Evolutionary conservation across 2,888 invertebrate species (phyloP).

Genomic region (Rambutsinella grinnellia): DNA sequence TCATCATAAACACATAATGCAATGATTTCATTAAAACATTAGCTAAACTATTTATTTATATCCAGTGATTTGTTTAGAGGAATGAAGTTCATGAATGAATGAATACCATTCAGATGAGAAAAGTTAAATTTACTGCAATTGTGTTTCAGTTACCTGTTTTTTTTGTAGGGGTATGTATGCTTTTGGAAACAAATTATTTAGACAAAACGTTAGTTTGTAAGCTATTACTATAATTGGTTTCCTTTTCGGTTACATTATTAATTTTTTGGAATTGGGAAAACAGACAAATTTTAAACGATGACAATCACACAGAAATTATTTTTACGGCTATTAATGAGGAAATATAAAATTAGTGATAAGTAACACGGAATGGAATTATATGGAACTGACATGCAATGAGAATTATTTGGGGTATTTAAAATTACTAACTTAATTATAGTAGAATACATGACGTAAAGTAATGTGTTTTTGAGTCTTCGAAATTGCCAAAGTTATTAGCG

Average conservation of each 20-base stretch:
- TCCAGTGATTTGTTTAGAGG: slow-evolving; percentile 43
- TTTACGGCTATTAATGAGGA: slow-evolving; percentile 5
- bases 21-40: slow-evolving; percentile 58
- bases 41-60: slow-evolving; percentile 46
- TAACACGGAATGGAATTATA: slow-evolving; percentile 39
- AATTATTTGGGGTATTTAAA: slow-evolving; percentile 54
- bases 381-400: slow-evolving; percentile 56
- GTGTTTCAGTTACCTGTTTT: slow-evolving; percentile 15
- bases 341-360: slow-evolving; percentile 8
- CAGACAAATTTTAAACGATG: no score
- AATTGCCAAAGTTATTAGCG: slow-evolving; percentile 58
- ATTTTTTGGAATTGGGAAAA: no score
- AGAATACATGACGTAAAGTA: slow-evolving; percentile 37
- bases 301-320: no score
- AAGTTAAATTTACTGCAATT: slow-evolving; percentile 15
- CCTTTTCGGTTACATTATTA: no score
- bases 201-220: no score
- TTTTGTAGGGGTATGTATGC: slow-evolving; percentile 18
- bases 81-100: no score
- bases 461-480: slow-evolving; percentile 56
- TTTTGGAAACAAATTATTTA: no score
- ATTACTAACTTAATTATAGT: slow-evolving; percentile 24
- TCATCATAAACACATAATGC: slow-evolving; percentile 66
- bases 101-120: slow-evolving; percentile 7
- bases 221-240: no score